These are phyloP conservation scores for Frankliniella fusca DNA, from an alignment of 2,888 invertebrate species.

Conservation along the genomic window DNA sequence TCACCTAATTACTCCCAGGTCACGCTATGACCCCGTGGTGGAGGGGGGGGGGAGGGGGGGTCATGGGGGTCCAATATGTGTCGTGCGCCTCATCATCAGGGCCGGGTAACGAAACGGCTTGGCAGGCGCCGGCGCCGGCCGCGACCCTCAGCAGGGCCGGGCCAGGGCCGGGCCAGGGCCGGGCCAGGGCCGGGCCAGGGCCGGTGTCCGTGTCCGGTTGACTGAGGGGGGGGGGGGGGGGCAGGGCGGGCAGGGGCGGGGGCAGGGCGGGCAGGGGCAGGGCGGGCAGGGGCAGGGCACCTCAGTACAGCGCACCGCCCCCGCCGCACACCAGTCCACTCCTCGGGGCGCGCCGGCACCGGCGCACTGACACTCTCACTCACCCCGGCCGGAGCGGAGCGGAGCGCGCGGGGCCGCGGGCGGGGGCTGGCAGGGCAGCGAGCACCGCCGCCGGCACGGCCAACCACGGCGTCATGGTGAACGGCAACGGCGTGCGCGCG, in stretches of 20 bases:
- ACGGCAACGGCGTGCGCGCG: background rate
- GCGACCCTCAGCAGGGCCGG: no score
- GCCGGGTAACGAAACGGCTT: background rate
- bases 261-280: background rate
- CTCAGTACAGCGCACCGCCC: background rate
- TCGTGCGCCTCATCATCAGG: background rate
- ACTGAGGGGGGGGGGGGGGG: no score
- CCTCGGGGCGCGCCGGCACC: background rate
- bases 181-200: no score
- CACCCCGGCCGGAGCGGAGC: background rate
- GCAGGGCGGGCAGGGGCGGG: no score
- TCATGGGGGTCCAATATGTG: background rate
- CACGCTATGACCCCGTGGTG: background rate
- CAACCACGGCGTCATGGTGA: background rate
- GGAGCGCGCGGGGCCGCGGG: no score
- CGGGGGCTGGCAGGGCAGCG: background rate
- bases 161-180: no score
- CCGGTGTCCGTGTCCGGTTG: no score
- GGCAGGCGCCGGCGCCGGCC: background rate
- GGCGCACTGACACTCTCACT: no score
- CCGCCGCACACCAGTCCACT: background rate
- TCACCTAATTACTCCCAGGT: background rate
- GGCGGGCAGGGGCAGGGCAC: no score
- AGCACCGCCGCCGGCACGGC: background rate
- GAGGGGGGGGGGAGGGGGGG: background rate